Conservation (phyloP, 2,888 invertebrate genomes). For the Ditula angustiorana region DNA sequence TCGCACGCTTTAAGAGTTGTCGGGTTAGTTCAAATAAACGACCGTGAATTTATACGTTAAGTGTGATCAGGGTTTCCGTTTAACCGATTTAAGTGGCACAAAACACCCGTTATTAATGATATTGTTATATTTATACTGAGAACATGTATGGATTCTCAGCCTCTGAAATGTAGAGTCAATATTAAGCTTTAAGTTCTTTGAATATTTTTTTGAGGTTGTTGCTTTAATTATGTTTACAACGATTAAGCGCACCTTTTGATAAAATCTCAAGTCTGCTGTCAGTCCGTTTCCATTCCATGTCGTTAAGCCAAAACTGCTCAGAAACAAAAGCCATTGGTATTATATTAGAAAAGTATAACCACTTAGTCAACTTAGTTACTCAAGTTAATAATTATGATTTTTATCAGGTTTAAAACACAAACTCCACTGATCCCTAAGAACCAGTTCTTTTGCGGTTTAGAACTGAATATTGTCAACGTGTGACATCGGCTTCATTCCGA, state of each 20-base stretch:
- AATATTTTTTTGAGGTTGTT: not conserved
- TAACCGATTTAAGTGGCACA: not conserved
- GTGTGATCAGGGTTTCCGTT: constrained; percentile 13
- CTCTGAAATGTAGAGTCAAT: not conserved
- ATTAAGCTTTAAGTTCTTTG: too few relatives aligned
- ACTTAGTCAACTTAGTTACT: too few relatives aligned
- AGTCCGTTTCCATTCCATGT: too few relatives aligned
- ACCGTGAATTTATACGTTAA: constrained; percentile 17
- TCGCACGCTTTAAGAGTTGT: constrained; percentile 41
- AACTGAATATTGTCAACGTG: constrained; percentile 52
- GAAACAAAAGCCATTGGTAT: too few relatives aligned
- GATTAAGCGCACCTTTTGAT: too few relatives aligned
- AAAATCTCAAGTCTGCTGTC: too few relatives aligned
- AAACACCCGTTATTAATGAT: not conserved
- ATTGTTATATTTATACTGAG: not conserved
- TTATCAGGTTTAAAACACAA: not conserved
- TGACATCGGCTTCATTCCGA: constrained; percentile 48
- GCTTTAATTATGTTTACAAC: too few relatives aligned
- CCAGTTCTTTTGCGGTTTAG: constrained; percentile 55
- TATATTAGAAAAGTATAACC: too few relatives aligned
- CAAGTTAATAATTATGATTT: too few relatives aligned
- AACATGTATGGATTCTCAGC: not conserved
- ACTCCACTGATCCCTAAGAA: constrained; percentile 44
- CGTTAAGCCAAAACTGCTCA: too few relatives aligned
- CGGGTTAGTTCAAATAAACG: constrained; percentile 21